phyloP scores from a whole-genome alignment of 2,113 vertebrate genomes.

The Craseonycteris thonglongyai region DNA sequence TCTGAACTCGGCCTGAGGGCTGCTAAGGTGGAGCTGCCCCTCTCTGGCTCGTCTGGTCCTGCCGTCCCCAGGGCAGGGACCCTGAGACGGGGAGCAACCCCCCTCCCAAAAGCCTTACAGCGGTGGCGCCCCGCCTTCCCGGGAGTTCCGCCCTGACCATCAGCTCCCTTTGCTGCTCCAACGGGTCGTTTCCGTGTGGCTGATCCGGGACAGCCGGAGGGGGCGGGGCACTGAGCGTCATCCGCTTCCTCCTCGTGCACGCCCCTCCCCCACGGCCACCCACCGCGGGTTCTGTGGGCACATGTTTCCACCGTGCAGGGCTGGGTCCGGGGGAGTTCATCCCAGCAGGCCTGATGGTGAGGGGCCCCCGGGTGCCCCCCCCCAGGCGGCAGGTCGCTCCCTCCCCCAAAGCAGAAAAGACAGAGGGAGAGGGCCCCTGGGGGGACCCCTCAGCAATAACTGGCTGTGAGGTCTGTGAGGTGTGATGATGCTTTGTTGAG shows the following conservation, averaged over 20 bases:
- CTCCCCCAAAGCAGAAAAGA: not conserved
- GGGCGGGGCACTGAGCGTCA: not conserved
- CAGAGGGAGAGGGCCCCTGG: not conserved
- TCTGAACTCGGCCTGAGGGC: not conserved
- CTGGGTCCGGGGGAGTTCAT: not conserved
- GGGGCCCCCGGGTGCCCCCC: not conserved
- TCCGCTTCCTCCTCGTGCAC: not conserved
- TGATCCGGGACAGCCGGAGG: not conserved
- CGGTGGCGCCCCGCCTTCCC: slow-evolving; percentile 16
- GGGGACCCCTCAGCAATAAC: not conserved
- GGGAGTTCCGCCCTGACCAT: not conserved
- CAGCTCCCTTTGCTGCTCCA: not conserved
- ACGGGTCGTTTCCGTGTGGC: not conserved
- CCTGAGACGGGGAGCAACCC: not conserved
- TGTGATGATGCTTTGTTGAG: not conserved
- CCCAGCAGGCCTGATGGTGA: not conserved
- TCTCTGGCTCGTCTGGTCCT: not conserved
- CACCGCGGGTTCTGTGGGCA: not conserved
- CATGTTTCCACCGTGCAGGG: not conserved
- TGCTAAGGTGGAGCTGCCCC: too few relatives aligned
- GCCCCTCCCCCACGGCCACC: not conserved
- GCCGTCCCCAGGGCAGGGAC: not conserved
- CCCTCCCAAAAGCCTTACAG: slow-evolving; percentile 72
- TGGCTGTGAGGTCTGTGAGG: not conserved
- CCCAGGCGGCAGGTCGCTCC: rapidly evolving